Evolutionary conservation across 2,113 vertebrate species (phyloP).

Genomic region (Diadophis punctatus): DNA sequence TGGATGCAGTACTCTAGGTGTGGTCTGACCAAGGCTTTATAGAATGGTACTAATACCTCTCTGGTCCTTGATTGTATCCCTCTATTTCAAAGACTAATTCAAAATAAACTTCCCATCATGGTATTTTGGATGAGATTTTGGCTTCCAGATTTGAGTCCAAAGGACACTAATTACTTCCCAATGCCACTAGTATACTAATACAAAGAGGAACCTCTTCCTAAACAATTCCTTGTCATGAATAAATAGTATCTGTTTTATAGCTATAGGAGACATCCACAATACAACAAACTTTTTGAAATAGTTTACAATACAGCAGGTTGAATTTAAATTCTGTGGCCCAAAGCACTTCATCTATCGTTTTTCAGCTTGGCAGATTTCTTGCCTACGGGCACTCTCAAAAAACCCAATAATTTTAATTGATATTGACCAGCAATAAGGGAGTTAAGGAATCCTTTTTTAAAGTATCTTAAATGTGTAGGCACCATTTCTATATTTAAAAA

Average conservation of each 20-base stretch:
- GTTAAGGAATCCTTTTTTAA: background rate
- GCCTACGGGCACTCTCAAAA: background rate
- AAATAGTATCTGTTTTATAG: background rate
- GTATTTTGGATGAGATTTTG: background rate
- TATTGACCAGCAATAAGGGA: background rate
- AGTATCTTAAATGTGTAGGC: background rate
- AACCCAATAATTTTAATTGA: background rate
- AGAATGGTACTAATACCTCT: too few relatives aligned
- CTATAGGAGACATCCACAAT: background rate
- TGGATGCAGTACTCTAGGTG: too few relatives aligned
- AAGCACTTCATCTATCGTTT: background rate
- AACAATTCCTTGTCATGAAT: background rate
- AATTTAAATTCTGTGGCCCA: background rate
- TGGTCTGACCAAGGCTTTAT: too few relatives aligned
- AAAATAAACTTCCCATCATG: background rate
- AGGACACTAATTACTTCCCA: background rate
- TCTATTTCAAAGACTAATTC: background rate
- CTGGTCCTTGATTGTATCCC: too few relatives aligned
- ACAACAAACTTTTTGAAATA: background rate
- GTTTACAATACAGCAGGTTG: background rate
- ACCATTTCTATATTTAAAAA: background rate
- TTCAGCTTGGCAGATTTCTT: background rate
- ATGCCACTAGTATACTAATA: background rate
- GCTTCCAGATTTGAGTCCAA: background rate
- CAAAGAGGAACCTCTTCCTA: background rate